Evolutionary conservation across 2,888 invertebrate species (phyloP).

Genomic region (Eubasilissa splendida): DNA sequence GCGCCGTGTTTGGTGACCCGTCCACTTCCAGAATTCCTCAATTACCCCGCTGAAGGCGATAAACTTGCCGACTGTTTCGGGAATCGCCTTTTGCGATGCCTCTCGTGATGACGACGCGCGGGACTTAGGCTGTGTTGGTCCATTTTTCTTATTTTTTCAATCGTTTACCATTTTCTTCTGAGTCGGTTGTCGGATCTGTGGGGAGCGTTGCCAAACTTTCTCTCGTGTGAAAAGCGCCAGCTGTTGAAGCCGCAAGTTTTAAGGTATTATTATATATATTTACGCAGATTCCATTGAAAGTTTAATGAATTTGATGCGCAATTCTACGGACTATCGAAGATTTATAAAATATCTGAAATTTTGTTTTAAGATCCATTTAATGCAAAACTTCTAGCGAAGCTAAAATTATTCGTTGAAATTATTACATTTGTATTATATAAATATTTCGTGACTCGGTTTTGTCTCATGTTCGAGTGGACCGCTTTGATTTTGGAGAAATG

Average conservation of each 20-base stretch:
- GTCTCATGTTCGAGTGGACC: no score
- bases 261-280: slow-evolving; percentile 8
- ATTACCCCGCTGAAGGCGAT: slow-evolving; percentile 56
- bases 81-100: slow-evolving; percentile 36
- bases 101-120: slow-evolving; percentile 37
- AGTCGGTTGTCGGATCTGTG: slow-evolving; percentile 27
- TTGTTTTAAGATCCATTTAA: no score
- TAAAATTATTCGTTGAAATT: no score
- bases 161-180: slow-evolving; percentile 27
- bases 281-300: background rate
- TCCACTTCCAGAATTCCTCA: slow-evolving; percentile 57
- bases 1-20: slow-evolving; percentile 46
- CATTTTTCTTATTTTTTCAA: slow-evolving; percentile 24
- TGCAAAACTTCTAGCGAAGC: no score
- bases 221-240: slow-evolving; percentile 34
- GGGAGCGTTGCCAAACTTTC: slow-evolving; percentile 25
- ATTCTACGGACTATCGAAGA: no score
- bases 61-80: slow-evolving; percentile 56
- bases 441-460: no score
- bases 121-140: slow-evolving; percentile 20
- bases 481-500: no score
- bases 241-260: slow-evolving; percentile 36
- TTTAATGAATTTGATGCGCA: no score
- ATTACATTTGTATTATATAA: no score
- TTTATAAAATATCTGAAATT: background rate